Percentiles rank a stretch among this genome's conserved stretches.
Conservation (phyloP, 1,140 invertebrate genomes). For the Wiebesia pumilae region DNA sequence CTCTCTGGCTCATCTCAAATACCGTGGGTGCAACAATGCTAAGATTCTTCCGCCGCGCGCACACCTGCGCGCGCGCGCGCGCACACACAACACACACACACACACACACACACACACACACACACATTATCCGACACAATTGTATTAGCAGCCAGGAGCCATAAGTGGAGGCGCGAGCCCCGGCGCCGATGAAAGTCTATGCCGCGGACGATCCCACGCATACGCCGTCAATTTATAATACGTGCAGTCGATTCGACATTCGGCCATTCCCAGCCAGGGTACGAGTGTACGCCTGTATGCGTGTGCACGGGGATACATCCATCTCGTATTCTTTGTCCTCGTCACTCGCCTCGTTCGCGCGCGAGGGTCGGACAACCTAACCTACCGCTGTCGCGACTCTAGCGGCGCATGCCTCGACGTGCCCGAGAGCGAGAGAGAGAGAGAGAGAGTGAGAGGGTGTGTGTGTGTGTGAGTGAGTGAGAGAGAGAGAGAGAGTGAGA, state of each 20-base stretch:
- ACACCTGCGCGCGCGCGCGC: not conserved
- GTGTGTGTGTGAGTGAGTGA: too few species aligned
- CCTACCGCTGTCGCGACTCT: not conserved
- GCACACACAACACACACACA: too few species aligned
- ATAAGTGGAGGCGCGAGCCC: too few species aligned
- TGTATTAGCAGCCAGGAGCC: too few species aligned
- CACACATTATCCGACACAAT: too few species aligned
- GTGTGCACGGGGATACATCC: not conserved
- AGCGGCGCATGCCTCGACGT: too few species aligned
- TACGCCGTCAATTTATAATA: not conserved
- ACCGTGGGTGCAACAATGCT: not conserved
- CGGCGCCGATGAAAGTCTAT: too few species aligned
- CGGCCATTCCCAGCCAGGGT: too few species aligned
- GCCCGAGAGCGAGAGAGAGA: conserved; percentile 20
- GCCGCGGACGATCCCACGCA: too few species aligned
- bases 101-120: not conserved
- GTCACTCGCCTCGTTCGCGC: not conserved
- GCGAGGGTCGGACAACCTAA: not conserved
- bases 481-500: conserved; percentile 27
- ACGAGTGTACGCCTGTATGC: not conserved
- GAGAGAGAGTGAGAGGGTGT: conserved; percentile 8
- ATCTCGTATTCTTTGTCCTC: not conserved
- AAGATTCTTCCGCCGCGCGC: not conserved
- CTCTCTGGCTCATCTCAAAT: not conserved
- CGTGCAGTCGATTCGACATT: too few species aligned